Base-by-base conservation (phyloP, 1,140 invertebrate species). In the Chrysomallon squamiferum region DNA sequence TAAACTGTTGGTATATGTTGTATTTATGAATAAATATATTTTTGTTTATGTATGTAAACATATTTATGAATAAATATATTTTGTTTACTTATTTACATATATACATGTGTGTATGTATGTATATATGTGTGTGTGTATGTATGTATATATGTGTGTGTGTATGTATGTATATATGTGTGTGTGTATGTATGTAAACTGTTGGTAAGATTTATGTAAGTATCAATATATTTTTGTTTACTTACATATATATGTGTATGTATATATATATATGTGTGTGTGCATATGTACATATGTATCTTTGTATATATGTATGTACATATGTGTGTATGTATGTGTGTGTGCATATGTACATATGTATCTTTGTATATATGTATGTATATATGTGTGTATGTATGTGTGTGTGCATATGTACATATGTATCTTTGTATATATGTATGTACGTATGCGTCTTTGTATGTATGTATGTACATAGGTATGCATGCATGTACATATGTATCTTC, bases 101-200 rank as follows among this genome's bases (percentile, higher is more conserved):
- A 47, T 49, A 47, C 32, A 47, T 49, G 32, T 41, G 32, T 62
- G 27, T 41, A 62, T 49, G 49, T 30, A 49, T 49, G 49, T 38
- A 61, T 45, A 43, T 38, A 61, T 45, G 27, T 38, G 45, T 45
- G 27, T 38, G 45, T 45, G 27, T 38, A 61, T 45, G 27, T 38
- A 62, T 49, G 30, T 41, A 59, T 43, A 59, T 22, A 59, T 43
- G 43, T 41, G 43, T 7, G 15, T 38, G 5, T n/a, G n/a, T n/a
- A n/a, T n/a, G n/a, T n/a, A n/a, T n/a, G n/a, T n/a, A n/a, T n/a
- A n/a, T n/a, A n/a, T n/a, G n/a, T n/a, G n/a, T n/a, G n/a, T n/a
- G n/a, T n/a, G n/a, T n/a, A n/a, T n/a, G n/a, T n/a, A n/a, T n/a
- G n/a, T n/a, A n/a, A n/a, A n/a, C n/a, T n/a, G n/a, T n/a, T n/a